These are phyloP conservation scores for Mus musculus DNA, from an alignment of 2,113 vertebrate genomes.

Conservation along the genomic window DNA sequence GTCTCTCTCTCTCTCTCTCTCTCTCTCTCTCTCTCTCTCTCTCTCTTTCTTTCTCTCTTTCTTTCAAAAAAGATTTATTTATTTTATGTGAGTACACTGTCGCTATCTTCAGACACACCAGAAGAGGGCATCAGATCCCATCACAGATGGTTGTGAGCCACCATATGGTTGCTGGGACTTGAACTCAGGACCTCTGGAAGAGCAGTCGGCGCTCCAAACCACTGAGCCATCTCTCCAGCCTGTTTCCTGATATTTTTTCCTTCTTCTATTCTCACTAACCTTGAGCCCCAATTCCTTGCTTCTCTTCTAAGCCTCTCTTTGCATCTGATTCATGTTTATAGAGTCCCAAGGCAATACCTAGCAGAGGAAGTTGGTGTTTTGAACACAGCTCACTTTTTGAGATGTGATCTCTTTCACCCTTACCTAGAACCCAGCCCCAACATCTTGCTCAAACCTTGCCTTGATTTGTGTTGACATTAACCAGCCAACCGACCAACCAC, in stretches of 20 bases:
- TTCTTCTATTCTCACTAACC: background rate
- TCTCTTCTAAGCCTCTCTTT: background rate
- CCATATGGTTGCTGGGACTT: no score
- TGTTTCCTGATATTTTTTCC: background rate
- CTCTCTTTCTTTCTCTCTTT: background rate
- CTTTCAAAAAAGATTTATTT: no score
- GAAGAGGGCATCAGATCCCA: no score
- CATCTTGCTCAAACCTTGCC: background rate
- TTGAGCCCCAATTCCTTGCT: background rate
- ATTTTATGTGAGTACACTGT: no score
- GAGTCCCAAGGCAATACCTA: background rate
- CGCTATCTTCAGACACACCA: no score
- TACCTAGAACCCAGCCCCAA: background rate
- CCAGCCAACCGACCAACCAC: background rate
- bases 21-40: no score
- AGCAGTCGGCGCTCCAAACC: no score
- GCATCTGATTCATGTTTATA: background rate
- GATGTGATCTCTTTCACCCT: background rate
- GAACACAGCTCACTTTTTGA: slow-evolving; percentile 10
- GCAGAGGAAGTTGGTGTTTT: background rate
- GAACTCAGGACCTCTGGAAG: no score
- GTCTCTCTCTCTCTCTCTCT: no score
- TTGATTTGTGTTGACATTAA: slow-evolving; percentile 59
- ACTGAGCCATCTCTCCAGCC: no score
- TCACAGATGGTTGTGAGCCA: no score